Percentiles rank a stretch among this genome's conserved stretches.
Evolutionary conservation across 2,888 invertebrate species (phyloP).

Genomic region (Caenorhabditis sp.): DNA sequence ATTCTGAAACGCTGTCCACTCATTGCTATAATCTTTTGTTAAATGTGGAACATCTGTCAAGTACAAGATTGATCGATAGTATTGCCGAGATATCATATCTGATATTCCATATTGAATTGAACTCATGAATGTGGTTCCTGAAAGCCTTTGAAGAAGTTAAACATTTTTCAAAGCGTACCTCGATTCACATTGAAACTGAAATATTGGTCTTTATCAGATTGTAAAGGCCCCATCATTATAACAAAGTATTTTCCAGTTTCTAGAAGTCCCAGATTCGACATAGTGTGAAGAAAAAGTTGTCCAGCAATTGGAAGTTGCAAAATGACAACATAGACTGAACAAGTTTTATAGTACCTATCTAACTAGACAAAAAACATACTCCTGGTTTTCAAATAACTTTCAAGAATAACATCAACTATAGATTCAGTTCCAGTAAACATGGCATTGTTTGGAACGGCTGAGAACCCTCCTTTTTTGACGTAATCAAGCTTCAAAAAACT

Average conservation of each 20-base stretch:
- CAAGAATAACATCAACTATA: slow-evolving; percentile 19
- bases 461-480: slow-evolving; percentile 38
- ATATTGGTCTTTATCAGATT: slow-evolving; percentile 11
- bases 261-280: slow-evolving; percentile 32
- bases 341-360: not conserved
- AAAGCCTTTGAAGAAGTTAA: not conserved
- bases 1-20: slow-evolving; percentile 30
- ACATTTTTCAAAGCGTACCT: slow-evolving; percentile 9
- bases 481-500: slow-evolving; percentile 25
- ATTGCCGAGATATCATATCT: slow-evolving; percentile 18
- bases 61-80: slow-evolving; percentile 33
- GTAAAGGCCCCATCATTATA: slow-evolving; percentile 26
- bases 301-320: slow-evolving; percentile 8
- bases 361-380: slow-evolving; percentile 10
- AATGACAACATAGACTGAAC: slow-evolving; percentile 29
- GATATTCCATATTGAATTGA: slow-evolving; percentile 18
- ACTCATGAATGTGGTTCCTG: slow-evolving; percentile 4
- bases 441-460: slow-evolving; percentile 10
- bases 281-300: slow-evolving; percentile 19
- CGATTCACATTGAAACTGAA: slow-evolving; percentile 27
- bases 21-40: slow-evolving; percentile 37
- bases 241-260: slow-evolving; percentile 43
- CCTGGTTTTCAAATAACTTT: slow-evolving; percentile 30
- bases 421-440: slow-evolving; percentile 29
- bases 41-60: slow-evolving; percentile 38